These are phyloP conservation scores for Macrosoma leucophasiata DNA, from an alignment of 2,888 invertebrate species.

Conservation along the genomic window DNA sequence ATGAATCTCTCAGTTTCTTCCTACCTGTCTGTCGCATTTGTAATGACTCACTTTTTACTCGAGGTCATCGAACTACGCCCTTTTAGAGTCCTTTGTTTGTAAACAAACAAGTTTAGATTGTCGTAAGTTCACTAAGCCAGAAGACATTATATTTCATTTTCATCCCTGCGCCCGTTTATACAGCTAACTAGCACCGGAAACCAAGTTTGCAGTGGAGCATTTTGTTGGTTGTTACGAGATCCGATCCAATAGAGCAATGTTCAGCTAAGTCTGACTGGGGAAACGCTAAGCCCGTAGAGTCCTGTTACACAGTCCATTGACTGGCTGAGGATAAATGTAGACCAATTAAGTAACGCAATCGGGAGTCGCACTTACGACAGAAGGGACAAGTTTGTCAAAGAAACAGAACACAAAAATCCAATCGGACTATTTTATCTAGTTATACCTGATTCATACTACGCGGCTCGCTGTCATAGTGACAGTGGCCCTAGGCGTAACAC, in stretches of 20 bases:
- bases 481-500: too few relatives aligned
- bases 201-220: slow-evolving; percentile 46
- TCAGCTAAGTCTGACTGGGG: slow-evolving; percentile 41
- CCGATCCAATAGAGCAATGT: slow-evolving; percentile 40
- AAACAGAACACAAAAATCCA: too few relatives aligned
- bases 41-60: slow-evolving; percentile 40
- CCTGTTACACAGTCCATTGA: slow-evolving; percentile 38
- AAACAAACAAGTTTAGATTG: slow-evolving; percentile 58
- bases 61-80: slow-evolving; percentile 46
- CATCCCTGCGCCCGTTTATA: too few relatives aligned
- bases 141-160: too few relatives aligned
- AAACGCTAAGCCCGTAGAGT: slow-evolving; percentile 51
- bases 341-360: slow-evolving; percentile 52
- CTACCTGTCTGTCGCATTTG: slow-evolving; percentile 35
- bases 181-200: slow-evolving; percentile 40
- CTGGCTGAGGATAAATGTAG: slow-evolving; percentile 24
- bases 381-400: slow-evolving; percentile 31
- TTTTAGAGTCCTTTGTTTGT: slow-evolving; percentile 46
- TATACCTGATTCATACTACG: slow-evolving; percentile 10
- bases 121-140: too few relatives aligned
- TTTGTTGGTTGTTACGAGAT: slow-evolving; percentile 31
- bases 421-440: too few relatives aligned
- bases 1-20: slow-evolving; percentile 33
- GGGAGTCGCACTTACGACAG: slow-evolving; percentile 45
- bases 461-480: slow-evolving; percentile 7